These are phyloP conservation scores for Linnaemya tessellans DNA, from an alignment of 2,888 invertebrate genomes.

Conservation along the genomic window DNA sequence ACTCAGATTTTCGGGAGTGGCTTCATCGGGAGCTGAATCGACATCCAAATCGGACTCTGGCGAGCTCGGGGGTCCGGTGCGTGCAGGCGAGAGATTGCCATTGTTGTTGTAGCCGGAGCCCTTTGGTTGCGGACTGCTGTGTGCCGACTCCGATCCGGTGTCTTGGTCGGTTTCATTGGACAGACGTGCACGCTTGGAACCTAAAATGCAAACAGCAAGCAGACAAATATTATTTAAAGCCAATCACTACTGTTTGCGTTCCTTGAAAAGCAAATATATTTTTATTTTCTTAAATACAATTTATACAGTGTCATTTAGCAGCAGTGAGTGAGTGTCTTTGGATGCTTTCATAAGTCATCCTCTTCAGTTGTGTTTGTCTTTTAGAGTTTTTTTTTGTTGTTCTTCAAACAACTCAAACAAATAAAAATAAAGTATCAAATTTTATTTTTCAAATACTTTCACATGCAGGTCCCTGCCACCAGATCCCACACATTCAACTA, in stretches of 20 bases:
- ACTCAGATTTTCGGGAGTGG: conserved; percentile 92
- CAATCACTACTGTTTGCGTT: not conserved
- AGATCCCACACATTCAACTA: conserved; percentile 44
- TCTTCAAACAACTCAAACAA: conserved; percentile 65
- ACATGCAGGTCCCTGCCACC: conserved; percentile 55
- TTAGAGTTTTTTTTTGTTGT: conserved; percentile 29
- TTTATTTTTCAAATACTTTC: conserved; percentile 52
- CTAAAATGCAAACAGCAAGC: conserved; percentile 74
- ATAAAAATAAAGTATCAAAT: conserved; percentile 72
- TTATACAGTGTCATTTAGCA: conserved; percentile 28
- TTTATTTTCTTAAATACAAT: conserved; percentile 33
- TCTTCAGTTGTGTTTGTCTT: conserved; percentile 59
- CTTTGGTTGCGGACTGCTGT: conserved; percentile 82
- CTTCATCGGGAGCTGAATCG: conserved; percentile 84
- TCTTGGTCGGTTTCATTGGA: conserved; percentile 84
- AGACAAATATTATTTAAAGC: conserved; percentile 6
- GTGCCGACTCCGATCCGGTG: conserved; percentile 83
- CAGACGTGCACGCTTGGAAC: conserved; percentile 82
- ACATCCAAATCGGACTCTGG: conserved; percentile 83
- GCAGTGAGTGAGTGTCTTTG: conserved; percentile 7
- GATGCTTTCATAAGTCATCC: conserved; percentile 36
- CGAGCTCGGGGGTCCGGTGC: conserved; percentile 83
- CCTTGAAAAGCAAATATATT: not conserved
- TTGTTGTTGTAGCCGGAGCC: conserved; percentile 77
- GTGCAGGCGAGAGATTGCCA: conserved; percentile 81